phyloP scores from a whole-genome alignment of 2,113 vertebrate genomes.

The Triplophysa rosa region DNA sequence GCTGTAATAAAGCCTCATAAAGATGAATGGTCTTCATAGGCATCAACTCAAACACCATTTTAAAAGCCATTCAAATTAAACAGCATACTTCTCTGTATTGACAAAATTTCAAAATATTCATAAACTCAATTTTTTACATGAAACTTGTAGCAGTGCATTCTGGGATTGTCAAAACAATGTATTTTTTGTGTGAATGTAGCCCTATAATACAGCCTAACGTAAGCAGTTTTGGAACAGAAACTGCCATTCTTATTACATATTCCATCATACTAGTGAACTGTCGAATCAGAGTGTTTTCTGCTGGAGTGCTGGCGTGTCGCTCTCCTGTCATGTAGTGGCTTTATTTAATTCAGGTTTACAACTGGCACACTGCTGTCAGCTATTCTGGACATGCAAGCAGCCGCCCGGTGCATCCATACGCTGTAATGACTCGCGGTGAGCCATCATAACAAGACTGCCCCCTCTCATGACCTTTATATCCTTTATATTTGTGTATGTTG shows the following conservation, averaged over 20 bases:
- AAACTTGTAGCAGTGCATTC: background rate
- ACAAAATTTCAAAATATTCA: too few relatives aligned
- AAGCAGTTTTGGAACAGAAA: too few relatives aligned
- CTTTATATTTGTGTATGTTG: conserved; percentile 27
- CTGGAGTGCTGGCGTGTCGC: background rate
- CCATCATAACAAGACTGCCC: conserved; percentile 27
- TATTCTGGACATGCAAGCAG: background rate
- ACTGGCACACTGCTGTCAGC: background rate
- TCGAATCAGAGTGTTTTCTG: background rate
- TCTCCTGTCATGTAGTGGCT: background rate
- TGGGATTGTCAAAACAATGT: background rate
- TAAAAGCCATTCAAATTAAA: too few relatives aligned
- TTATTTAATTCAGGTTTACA: conserved; percentile 1
- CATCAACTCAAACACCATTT: too few relatives aligned
- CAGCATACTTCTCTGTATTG: too few relatives aligned
- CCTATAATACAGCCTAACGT: too few relatives aligned
- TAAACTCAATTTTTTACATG: too few relatives aligned
- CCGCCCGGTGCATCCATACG: background rate
- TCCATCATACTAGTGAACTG: background rate
- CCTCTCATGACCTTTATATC: conserved; percentile 37
- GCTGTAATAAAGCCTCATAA: too few relatives aligned
- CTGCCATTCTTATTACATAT: background rate
- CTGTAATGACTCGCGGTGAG: conserved; percentile 14
- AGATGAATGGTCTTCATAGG: too few relatives aligned
- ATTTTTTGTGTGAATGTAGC: background rate